These are phyloP conservation scores for Grapholita molesta DNA, from an alignment of 1,140 invertebrate species.

Conservation along the genomic window DNA sequence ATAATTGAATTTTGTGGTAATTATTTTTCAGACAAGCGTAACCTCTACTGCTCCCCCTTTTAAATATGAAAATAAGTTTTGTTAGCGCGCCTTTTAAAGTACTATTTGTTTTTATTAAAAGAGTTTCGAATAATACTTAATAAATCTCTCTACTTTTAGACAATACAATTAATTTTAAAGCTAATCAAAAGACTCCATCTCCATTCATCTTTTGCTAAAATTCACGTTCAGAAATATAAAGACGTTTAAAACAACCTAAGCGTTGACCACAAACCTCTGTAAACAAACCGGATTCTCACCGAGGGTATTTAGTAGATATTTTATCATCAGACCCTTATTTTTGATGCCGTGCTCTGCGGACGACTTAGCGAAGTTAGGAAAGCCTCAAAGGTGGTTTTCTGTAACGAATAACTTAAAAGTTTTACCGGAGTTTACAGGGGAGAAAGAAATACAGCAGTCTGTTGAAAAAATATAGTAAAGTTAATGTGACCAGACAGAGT, in stretches of 20 bases:
- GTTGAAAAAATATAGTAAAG: no score
- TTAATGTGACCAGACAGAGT: no score
- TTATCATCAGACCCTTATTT: slow-evolving; percentile 33
- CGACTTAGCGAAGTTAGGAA: slow-evolving; percentile 36
- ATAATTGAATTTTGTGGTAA: neutral
- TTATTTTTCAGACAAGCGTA: neutral
- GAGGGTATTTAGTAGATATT: slow-evolving; percentile 22
- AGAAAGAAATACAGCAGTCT: neutral
- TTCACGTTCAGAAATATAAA: neutral
- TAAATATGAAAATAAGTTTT: no score
- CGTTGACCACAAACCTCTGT: slow-evolving; percentile 16
- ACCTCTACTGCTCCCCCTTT: no score
- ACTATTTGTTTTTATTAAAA: no score
- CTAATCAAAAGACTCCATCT: neutral
- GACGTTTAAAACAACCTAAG: slow-evolving; percentile 12
- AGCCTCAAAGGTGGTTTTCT: slow-evolving; percentile 26
- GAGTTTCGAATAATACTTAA: no score
- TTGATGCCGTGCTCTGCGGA: slow-evolving; percentile 44
- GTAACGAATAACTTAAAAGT: slow-evolving; percentile 60
- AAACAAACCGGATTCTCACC: slow-evolving; percentile 42
- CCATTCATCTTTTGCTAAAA: no score
- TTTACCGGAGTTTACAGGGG: slow-evolving; percentile 18
- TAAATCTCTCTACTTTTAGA: no score
- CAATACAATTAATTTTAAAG: neutral
- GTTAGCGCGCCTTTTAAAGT: neutral